These are phyloP conservation scores for Ceratosolen solmsi DNA, from an alignment of 1,140 invertebrate species.

Conservation along the genomic window DNA sequence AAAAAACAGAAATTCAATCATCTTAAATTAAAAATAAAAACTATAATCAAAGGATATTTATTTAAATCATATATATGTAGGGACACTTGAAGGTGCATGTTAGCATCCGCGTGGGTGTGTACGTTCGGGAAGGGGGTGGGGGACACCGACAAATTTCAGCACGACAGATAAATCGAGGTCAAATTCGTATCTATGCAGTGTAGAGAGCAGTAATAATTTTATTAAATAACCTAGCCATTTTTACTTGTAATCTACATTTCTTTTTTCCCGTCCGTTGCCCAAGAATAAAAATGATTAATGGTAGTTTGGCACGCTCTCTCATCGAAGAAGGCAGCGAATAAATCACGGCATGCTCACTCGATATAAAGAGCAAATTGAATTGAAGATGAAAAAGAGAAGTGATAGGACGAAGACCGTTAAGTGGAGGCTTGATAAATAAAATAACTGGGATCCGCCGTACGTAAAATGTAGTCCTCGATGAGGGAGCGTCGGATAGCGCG, in stretches of 20 bases:
- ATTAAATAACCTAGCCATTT: background rate
- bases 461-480: background rate
- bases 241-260: background rate
- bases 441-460: background rate
- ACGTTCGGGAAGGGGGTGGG: too few relatives aligned
- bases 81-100: too few relatives aligned
- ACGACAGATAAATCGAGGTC: background rate
- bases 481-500: background rate
- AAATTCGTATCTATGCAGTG: background rate
- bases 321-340: background rate
- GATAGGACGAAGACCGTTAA: background rate
- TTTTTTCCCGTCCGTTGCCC: background rate
- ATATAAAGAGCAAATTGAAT: background rate
- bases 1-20: too few relatives aligned
- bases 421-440: background rate
- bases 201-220: background rate
- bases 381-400: too few relatives aligned
- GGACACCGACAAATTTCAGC: too few relatives aligned
- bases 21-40: too few relatives aligned
- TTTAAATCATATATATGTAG: too few relatives aligned
- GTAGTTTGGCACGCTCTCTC: background rate
- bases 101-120: too few relatives aligned
- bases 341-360: background rate
- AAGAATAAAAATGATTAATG: constrained; percentile 5
- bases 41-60: too few relatives aligned